Evolutionary conservation across 1,140 invertebrate species (phyloP).

Genomic region (Macrobrachium rosenbergii): DNA sequence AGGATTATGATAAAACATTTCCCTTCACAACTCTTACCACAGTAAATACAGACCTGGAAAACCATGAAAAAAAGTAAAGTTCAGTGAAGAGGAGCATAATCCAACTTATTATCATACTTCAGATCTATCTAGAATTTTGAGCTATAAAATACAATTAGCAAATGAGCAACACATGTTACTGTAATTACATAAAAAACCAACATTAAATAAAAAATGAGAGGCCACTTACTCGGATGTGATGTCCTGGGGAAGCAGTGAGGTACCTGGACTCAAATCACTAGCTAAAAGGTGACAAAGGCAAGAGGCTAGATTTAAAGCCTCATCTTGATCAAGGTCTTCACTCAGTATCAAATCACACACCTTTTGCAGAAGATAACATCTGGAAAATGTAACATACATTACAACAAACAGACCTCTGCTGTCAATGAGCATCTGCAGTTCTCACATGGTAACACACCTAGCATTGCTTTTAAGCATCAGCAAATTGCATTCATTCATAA

Average conservation of each 20-base stretch:
- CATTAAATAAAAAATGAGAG: neutral
- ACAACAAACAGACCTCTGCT: neutral
- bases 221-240: conserved; percentile 61
- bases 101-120: too few relatives aligned
- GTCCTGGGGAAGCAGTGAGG: conserved; percentile 60
- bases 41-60: too few relatives aligned
- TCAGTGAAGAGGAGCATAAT: too few relatives aligned
- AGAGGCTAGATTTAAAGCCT: conserved; percentile 52
- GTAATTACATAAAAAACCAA: neutral
- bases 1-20: too few relatives aligned
- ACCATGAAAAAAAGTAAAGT: too few relatives aligned
- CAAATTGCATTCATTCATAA: neutral
- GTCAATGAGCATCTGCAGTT: too few relatives aligned
- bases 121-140: too few relatives aligned
- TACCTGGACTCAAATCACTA: conserved; percentile 42
- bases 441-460: too few relatives aligned
- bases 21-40: too few relatives aligned
- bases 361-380: conserved; percentile 64
- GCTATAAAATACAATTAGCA: too few relatives aligned
- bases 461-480: neutral
- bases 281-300: conserved; percentile 59
- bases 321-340: conserved; percentile 62
- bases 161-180: neutral
- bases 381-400: conserved; percentile 33
- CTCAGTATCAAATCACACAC: conserved; percentile 64